These are phyloP conservation scores for Leptoclinus maculatus DNA, from an alignment of 2,797 vertebrate species.

Conservation along the genomic window DNA sequence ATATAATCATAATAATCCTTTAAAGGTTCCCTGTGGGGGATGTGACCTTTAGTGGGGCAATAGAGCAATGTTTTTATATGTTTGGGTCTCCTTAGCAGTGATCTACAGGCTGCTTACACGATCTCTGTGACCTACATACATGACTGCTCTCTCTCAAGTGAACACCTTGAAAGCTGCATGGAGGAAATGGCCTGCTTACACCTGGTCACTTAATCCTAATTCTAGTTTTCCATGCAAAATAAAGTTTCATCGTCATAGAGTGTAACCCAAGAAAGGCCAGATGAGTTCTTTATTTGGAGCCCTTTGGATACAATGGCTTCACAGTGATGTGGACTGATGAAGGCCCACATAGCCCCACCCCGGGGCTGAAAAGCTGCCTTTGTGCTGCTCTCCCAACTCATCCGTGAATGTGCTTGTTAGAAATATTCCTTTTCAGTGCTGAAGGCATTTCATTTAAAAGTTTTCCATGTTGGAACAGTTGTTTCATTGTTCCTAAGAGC, in stretches of 20 bases:
- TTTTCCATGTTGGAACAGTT: constrained; percentile 22
- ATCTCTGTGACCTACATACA: not conserved
- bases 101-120: too few relatives aligned
- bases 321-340: constrained; percentile 54
- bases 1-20: too few relatives aligned
- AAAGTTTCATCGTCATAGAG: constrained; percentile 34
- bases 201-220: constrained; percentile 44
- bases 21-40: too few relatives aligned
- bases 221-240: constrained; percentile 30
- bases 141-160: not conserved
- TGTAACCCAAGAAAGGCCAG: constrained; percentile 75
- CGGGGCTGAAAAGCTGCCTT: constrained; percentile 62
- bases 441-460: constrained; percentile 10
- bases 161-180: constrained; percentile 18
- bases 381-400: constrained; percentile 47
- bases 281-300: constrained; percentile 39
- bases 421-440: constrained; percentile 34
- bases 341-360: constrained; percentile 22
- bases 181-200: constrained; percentile 20
- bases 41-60: too few relatives aligned
- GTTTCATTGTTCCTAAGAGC: constrained; percentile 32
- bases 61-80: too few relatives aligned
- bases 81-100: not conserved
- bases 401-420: constrained; percentile 30
- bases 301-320: constrained; percentile 58